Base-by-base conservation (phyloP, 2,888 invertebrate species). In the Scaptodrosophila latifasciaeformis region DNA sequence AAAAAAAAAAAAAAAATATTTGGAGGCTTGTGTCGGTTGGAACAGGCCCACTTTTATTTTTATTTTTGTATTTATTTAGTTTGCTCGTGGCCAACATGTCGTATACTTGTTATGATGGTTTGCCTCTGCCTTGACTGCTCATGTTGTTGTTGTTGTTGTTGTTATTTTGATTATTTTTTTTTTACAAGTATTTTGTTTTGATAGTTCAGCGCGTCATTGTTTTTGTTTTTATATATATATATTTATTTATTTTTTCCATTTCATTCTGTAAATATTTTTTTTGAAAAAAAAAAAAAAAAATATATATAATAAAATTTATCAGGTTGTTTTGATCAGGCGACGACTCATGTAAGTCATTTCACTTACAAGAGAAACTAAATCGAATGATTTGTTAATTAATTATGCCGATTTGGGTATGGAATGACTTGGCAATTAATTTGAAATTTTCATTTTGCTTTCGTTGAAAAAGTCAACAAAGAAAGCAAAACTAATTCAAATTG, bases 41-140 rank as follows among this genome's bases (percentile, higher is more conserved):
- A 64, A 59, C 75, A 54, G 40, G 70, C 70, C 75, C 70, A 65
- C 68, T 67, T 70, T 67, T 54, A 42, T 19, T 6, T 58, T 51
- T 53, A 35, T 59, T 46, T 42, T 43, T 31, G 34, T 21, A 31
- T 30, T 40, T 37, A 39, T 50, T 45, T 35, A 18, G 34, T 13
- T n/a, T 34, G 34, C n/a, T 34, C 13, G 0, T 7, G 34, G 15
- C 56, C 39, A 21, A 57, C 57, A 52, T 50, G 63, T 45, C 71
- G 71, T 68, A 75, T 70, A 59, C 68, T 10, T n/a, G n/a, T 31
- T 6, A 31, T 12, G 75, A 24, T 31, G 34, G 5, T 34, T 49
- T 46, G 30, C 43, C 39, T 35, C 27, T 49, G 29, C 31, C 15
- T 37, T 1, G 9, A 17, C 5, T 30, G 7, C 27, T 27, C n/a